Evolutionary conservation across 2,797 vertebrate species (phyloP).

Genomic region (Ispidina picta): DNA sequence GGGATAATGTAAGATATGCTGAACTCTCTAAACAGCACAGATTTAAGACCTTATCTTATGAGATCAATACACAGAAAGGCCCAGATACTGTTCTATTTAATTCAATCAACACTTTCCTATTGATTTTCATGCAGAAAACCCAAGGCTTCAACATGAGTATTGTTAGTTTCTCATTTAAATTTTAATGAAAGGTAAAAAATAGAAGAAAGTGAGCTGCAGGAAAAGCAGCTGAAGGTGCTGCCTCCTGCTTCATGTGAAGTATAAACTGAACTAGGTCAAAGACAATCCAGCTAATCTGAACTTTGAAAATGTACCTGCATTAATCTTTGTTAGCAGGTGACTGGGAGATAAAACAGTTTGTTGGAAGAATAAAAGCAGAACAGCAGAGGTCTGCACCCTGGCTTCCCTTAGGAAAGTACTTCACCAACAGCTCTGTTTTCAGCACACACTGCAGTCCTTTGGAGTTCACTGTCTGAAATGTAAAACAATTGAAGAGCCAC

Average conservation of each 20-base stretch:
- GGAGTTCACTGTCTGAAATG: background rate
- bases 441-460: background rate
- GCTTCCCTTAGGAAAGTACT: background rate
- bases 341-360: background rate
- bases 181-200: conserved; percentile 6
- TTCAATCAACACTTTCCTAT: background rate
- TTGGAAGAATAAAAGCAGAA: background rate
- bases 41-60: conserved; percentile 17
- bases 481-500: background rate
- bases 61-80: background rate
- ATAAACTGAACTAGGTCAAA: background rate
- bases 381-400: background rate
- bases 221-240: background rate
- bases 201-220: background rate
- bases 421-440: background rate
- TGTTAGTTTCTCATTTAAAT: conserved; percentile 19
- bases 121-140: background rate
- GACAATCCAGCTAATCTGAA: conserved; percentile 12
- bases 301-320: conserved; percentile 7
- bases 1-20: background rate
- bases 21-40: background rate
- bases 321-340: background rate
- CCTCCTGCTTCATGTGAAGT: background rate
- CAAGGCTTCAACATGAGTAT: background rate
- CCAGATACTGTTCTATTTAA: background rate